Percentiles rank a stretch among this genome's conserved stretches.
Evolutionary conservation across 1,140 invertebrate genomes (phyloP).

Genomic region (Platyscapa corneri): DNA sequence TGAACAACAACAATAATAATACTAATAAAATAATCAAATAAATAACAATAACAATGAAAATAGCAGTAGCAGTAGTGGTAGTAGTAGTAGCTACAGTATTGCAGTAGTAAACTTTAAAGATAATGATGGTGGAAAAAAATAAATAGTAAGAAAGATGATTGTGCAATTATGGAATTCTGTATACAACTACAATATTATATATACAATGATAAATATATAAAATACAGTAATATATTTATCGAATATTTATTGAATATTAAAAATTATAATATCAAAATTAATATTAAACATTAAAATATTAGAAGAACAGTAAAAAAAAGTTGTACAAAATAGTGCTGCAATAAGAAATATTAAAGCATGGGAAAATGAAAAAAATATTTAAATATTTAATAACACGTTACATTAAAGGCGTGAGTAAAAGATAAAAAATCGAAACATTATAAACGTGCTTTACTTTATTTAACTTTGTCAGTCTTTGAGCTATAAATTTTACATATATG

Average conservation of each 20-base stretch:
- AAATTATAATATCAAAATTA: slow-evolving; percentile 49
- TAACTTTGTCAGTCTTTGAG: slow-evolving; percentile 14
- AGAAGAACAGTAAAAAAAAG: slow-evolving; percentile 63
- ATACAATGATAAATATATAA: slow-evolving; percentile 63
- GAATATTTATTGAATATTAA: slow-evolving; percentile 72
- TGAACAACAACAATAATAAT: slow-evolving; percentile 26
- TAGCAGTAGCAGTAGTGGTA: not conserved
- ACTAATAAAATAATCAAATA: slow-evolving; percentile 34
- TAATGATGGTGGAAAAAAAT: not conserved
- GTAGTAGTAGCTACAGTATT: not conserved
- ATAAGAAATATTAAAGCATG: slow-evolving; percentile 39
- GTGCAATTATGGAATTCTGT: slow-evolving; percentile 58
- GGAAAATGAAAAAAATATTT: slow-evolving; percentile 33
- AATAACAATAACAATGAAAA: slow-evolving; percentile 24
- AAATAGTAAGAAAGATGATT: not conserved
- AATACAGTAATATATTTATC: slow-evolving; percentile 72
- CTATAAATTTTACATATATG: slow-evolving; percentile 15
- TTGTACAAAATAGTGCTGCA: slow-evolving; percentile 69
- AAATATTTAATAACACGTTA: slow-evolving; percentile 11
- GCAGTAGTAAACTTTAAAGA: not conserved
- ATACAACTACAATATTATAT: slow-evolving; percentile 60
- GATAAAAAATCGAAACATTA: slow-evolving; percentile 42
- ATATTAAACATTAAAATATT: slow-evolving; percentile 41
- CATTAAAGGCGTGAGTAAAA: slow-evolving; percentile 43
- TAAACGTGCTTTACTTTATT: slow-evolving; percentile 32